Conservation (phyloP, 2,797 vertebrate genomes). For the Octomys mimax region DNA sequence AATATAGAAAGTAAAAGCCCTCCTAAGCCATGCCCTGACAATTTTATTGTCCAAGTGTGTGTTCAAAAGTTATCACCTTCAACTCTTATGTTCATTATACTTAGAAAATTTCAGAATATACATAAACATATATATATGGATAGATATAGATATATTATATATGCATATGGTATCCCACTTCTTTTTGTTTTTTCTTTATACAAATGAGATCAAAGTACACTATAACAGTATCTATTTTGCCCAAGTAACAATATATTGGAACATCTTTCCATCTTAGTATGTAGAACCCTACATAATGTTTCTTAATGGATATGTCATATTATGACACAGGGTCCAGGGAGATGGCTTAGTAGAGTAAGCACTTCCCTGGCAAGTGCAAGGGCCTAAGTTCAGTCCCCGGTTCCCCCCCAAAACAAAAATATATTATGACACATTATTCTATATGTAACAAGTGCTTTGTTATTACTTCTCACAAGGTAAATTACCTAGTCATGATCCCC, state of each 20-base stretch:
- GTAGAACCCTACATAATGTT: not conserved
- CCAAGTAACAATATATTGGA: not conserved
- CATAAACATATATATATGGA: not conserved
- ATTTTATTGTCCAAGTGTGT: not conserved
- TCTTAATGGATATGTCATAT: not conserved
- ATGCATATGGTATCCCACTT: not conserved
- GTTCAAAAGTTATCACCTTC: not conserved
- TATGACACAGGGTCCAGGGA: not conserved
- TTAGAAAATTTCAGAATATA: not conserved
- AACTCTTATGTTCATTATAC: not conserved
- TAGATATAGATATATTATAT: not conserved
- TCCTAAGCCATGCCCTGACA: not conserved
- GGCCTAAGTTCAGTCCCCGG: no score
- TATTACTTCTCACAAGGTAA: constrained; percentile 10
- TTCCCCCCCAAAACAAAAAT: no score
- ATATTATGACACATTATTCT: not conserved
- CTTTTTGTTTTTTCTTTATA: not conserved
- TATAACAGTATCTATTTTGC: not conserved
- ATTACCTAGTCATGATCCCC: not conserved
- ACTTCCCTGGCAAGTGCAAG: no score
- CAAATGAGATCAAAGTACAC: not conserved
- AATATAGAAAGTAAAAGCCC: constrained; percentile 27
- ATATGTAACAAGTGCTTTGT: not conserved
- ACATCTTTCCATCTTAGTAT: constrained; percentile 5
- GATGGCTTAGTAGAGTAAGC: no score